Conservation (phyloP, 2,797 vertebrate genomes). For the Poecilia wingei region DNA sequence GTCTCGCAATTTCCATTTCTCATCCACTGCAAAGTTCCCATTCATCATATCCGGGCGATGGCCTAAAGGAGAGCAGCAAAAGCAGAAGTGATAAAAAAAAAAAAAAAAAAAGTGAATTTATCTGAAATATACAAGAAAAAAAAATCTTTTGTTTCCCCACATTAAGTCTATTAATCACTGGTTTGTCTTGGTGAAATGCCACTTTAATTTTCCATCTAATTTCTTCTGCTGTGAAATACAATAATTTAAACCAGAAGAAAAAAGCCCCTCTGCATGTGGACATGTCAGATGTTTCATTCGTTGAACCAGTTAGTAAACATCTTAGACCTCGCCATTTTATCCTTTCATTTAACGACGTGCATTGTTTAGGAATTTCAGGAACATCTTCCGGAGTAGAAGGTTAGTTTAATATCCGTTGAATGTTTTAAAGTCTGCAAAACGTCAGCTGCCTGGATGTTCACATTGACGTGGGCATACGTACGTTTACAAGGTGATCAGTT, state of each 20-base stretch:
- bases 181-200: neutral
- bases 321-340: neutral
- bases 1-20: slow-evolving; percentile 8
- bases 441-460: neutral
- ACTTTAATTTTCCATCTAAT: neutral
- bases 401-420: neutral
- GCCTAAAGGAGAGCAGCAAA: neutral
- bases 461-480: neutral
- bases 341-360: neutral
- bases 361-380: neutral
- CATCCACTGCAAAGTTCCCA: slow-evolving; percentile 9
- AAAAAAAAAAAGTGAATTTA: neutral
- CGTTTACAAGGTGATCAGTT: neutral
- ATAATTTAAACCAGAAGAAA: neutral
- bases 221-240: neutral
- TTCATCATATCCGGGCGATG: slow-evolving; percentile 22
- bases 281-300: neutral
- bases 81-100: neutral
- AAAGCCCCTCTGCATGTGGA: neutral
- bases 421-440: neutral
- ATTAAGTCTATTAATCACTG: neutral
- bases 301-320: neutral
- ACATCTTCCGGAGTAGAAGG: neutral
- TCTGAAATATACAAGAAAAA: neutral
- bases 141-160: neutral